Base-by-base conservation (phyloP, 1,140 invertebrate genomes). In the Drosophila melanica region DNA sequence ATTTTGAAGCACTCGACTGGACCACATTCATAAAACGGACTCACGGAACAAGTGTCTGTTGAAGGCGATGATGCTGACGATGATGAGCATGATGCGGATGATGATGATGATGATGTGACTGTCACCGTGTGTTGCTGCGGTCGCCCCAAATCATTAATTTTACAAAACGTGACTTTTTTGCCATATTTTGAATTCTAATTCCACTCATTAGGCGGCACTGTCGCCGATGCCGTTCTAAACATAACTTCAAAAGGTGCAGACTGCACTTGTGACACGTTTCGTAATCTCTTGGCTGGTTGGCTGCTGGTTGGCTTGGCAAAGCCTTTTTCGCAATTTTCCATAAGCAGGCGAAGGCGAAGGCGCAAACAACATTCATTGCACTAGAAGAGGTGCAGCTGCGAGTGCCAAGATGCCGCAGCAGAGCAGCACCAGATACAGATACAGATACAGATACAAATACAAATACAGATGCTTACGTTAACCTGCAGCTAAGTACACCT, bases 191-290 rank as follows among this genome's bases (percentile, higher is more conserved):
- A 86, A 86, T 86, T 79, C 82, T 86, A 86, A 86, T 86, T 86
- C 71, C 82, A 87, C 82, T 86, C 82, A 86, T 86, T 86, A 86
- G 82, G 71, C 63, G 53, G 57, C 72, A 70, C 58, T 59, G 77
- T 70, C 69, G 63, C 71, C 66, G 59, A 59, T 80, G 79, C 76
- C 75, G 63, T 87, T 82, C 82, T 86, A 86, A 87, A 82, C 82
- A 86, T 86, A 86, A 86, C 82, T 86, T 86, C 82, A 86, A 86
- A 82, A 86, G 82, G 82, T 87, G 82, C 82, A 86, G 82, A 86
- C 82, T 86, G 82, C 82, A 86, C 82, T 86, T 86, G 82, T 86
- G 82, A 87, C 82, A 86, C 82, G 82, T 86, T 86, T 86, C 79
- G 79, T 87, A 86, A 86, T 87, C 82, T 87, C 84, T 87, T 87